phyloP scores from a whole-genome alignment of 2,888 invertebrate genomes.

The Xestia xanthographa region DNA sequence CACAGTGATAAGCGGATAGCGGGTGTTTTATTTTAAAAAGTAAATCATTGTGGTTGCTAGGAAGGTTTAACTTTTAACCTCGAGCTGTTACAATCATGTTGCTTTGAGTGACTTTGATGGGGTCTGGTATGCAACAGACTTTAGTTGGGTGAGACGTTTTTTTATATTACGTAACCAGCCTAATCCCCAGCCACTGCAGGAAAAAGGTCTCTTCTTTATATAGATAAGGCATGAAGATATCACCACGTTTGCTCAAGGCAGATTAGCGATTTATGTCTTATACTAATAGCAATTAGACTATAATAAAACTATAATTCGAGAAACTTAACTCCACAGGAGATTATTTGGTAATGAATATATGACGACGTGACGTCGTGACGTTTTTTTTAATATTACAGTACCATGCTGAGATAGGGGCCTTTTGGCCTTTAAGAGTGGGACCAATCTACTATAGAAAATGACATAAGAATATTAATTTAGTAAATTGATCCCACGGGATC shows the following conservation, averaged over 20 bases:
- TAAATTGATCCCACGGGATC: too few relatives aligned
- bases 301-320: background rate
- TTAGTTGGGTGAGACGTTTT: background rate
- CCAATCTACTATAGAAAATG: too few relatives aligned
- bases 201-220: accelerated
- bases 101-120: constrained; percentile 27
- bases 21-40: background rate
- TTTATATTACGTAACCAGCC: background rate
- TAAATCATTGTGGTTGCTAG: background rate
- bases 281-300: background rate
- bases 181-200: background rate
- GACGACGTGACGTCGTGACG: too few relatives aligned
- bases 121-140: background rate
- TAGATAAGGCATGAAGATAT: background rate
- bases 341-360: background rate
- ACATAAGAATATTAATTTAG: too few relatives aligned
- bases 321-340: background rate
- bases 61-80: background rate
- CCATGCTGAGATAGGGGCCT: too few relatives aligned
- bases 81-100: background rate
- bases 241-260: background rate
- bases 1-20: constrained; percentile 17
- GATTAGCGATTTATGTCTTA: background rate
- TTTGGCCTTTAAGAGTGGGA: too few relatives aligned
- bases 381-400: too few relatives aligned